Conservation (phyloP, 2,113 vertebrate species). For the Sylvietta virens region DNA sequence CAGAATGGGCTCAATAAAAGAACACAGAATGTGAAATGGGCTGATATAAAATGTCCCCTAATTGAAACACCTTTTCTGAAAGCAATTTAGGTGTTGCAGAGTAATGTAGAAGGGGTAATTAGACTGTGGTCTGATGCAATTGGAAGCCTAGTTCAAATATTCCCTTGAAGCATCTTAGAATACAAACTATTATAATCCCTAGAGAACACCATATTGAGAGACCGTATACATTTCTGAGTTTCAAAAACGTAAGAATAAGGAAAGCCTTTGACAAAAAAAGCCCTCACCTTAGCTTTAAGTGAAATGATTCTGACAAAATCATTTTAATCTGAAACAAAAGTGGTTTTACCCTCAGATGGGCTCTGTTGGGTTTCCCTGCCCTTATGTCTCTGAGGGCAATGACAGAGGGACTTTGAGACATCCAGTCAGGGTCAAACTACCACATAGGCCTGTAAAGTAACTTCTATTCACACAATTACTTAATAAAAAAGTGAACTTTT, state of each 20-base stretch:
- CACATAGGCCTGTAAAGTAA: neutral
- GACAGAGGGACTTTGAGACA: neutral
- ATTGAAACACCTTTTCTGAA: slow-evolving; percentile 43
- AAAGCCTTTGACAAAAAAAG: neutral
- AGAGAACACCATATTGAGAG: neutral
- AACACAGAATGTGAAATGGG: neutral
- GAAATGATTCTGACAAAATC: neutral
- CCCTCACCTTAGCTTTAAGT: neutral
- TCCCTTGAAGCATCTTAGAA: neutral
- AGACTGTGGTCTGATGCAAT: slow-evolving; percentile 7
- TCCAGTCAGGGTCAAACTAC: neutral
- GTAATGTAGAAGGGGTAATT: slow-evolving; percentile 33
- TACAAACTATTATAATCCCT: neutral
- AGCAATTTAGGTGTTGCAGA: slow-evolving; percentile 24
- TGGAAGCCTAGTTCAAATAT: slow-evolving; percentile 16
- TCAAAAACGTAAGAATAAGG: neutral
- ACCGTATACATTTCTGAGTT: neutral
- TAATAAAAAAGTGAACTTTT: neutral
- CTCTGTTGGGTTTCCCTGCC: neutral
- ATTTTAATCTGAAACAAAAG: neutral
- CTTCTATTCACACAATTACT: neutral
- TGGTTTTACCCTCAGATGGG: neutral
- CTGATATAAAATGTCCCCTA: slow-evolving; percentile 32
- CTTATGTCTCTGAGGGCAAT: neutral
- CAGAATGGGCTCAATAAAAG: neutral